A percentile compares a stretch with the other conserved stretches of the same genome.
phyloP scores from a whole-genome alignment of 2,797 vertebrate genomes.

The Tachyglossus aculeatus region DNA sequence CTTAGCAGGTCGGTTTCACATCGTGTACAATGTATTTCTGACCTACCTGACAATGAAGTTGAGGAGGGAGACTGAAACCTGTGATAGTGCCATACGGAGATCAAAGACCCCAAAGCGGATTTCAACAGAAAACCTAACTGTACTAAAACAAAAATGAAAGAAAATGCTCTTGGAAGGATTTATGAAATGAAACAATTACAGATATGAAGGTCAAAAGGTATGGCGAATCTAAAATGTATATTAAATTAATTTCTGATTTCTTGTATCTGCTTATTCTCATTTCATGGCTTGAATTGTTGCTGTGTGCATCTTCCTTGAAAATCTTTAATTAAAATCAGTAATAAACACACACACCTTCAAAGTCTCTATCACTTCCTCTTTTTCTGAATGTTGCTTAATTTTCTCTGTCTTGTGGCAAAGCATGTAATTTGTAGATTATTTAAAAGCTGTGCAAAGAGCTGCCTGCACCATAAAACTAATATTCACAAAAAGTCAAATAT shows the following conservation, averaged over 20 bases:
- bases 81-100: background rate
- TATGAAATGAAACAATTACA: background rate
- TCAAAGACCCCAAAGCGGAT: too few relatives aligned
- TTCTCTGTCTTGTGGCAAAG: conserved; percentile 2
- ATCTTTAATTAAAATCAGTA: conserved; percentile 52
- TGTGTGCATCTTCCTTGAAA: conserved; percentile 35
- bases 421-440: background rate
- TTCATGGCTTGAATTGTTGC: conserved; percentile 36
- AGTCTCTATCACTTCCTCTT: conserved; percentile 29
- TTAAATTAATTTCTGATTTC: conserved; percentile 35
- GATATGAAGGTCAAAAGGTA: conserved; percentile 16
- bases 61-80: background rate
- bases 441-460: background rate
- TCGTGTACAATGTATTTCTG: background rate
- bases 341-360: conserved; percentile 49
- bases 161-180: background rate
- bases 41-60: too few relatives aligned
- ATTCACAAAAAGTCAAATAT: too few relatives aligned
- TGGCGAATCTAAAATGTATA: conserved; percentile 9
- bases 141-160: too few relatives aligned
- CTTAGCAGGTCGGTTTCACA: background rate
- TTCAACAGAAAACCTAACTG: too few relatives aligned
- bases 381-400: too few relatives aligned
- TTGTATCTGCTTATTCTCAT: conserved; percentile 33
- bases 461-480: background rate